phyloP scores from a whole-genome alignment of 2,113 vertebrate genomes.

The Malurus elegans region DNA sequence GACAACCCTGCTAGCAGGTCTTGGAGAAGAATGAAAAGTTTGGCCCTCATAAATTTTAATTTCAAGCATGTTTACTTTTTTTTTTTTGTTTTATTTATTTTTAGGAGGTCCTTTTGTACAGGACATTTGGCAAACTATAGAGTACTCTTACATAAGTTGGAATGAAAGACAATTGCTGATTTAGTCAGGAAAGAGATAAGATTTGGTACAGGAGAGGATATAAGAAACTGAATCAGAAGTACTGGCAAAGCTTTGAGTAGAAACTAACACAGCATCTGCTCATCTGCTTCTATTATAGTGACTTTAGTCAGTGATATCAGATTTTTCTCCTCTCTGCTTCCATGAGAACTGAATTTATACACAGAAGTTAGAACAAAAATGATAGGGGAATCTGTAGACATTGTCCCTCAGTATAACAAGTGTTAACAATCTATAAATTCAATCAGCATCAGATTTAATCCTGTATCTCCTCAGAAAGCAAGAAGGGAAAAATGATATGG shows the following conservation, averaged over 20 bases:
- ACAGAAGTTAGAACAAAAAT: not conserved
- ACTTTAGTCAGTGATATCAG: not conserved
- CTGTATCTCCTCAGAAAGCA: not conserved
- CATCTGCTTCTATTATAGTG: not conserved
- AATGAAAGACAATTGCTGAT: not conserved
- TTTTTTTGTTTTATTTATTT: not conserved
- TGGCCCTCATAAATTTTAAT: not conserved
- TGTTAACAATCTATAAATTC: conserved; percentile 3
- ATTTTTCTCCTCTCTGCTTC: not conserved
- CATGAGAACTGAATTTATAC: not conserved
- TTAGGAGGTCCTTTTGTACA: not conserved
- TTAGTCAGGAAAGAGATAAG: not conserved
- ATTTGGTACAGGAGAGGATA: not conserved
- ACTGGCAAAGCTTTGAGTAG: not conserved
- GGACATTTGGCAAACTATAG: not conserved
- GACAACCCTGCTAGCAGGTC: not conserved
- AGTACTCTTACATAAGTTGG: not conserved
- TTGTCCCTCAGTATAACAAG: not conserved
- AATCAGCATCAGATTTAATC: not conserved
- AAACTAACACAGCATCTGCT: conserved; percentile 5
- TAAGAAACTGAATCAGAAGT: not conserved
- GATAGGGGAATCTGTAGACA: not conserved
- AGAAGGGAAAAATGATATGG: not conserved
- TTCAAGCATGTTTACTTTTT: not conserved
- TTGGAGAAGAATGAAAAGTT: not conserved